A percentile compares a stretch with the other conserved stretches of the same genome.
Conservation (phyloP, 2,797 vertebrate species). For the Neostethus bicornis region DNA sequence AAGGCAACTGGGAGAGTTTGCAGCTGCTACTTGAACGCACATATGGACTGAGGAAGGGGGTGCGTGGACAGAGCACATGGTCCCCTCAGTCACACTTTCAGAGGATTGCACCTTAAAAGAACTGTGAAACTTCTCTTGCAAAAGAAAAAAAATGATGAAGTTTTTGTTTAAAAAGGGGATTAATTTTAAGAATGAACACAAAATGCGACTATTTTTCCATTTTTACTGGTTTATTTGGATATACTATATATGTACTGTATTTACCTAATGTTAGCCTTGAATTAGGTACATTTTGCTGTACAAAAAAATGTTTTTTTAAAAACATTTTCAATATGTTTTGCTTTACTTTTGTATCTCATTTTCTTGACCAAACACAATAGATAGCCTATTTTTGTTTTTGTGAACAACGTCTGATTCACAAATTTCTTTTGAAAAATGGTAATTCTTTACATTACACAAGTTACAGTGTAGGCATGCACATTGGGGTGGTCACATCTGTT, state of each 20-base stretch:
- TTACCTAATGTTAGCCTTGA: no score
- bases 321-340: no score
- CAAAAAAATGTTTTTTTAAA: no score
- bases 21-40: slow-evolving; percentile 75
- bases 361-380: no score
- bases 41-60: slow-evolving; percentile 63
- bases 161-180: no score
- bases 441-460: background rate
- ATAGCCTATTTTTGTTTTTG: no score
- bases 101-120: slow-evolving; percentile 29
- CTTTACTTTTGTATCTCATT: no score
- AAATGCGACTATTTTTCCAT: background rate
- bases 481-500: background rate
- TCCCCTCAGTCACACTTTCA: slow-evolving; percentile 61
- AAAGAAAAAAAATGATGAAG: no score
- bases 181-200: background rate
- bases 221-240: background rate
- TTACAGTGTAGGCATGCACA: slow-evolving; percentile 10
- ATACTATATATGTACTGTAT: no score
- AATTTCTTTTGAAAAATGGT: no score
- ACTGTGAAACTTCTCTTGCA: slow-evolving; percentile 22
- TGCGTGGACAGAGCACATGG: slow-evolving; percentile 56
- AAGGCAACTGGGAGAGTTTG: slow-evolving; percentile 63
- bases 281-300: no score
- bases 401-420: no score